Percentiles rank a stretch among this genome's conserved stretches.
Evolutionary conservation across 2,113 vertebrate genomes (phyloP).

Genomic region (Heliornis fulica): DNA sequence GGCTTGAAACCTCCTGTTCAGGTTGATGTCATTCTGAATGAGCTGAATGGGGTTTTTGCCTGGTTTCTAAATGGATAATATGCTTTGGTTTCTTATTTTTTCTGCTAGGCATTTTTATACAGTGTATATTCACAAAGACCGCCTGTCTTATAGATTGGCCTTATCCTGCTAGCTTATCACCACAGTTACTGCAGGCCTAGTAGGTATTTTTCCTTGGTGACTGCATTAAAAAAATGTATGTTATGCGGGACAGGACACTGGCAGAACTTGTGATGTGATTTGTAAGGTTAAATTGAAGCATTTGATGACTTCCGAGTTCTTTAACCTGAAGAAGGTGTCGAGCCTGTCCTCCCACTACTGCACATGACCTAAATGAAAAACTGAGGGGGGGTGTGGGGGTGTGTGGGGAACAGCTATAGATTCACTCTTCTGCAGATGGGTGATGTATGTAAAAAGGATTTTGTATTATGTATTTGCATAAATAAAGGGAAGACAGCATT

Average conservation of each 20-base stretch:
- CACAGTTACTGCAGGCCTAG: background rate
- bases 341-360: background rate
- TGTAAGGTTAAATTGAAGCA: background rate
- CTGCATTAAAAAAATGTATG: background rate
- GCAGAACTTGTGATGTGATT: background rate
- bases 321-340: conserved; percentile 35
- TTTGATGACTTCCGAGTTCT: conserved; percentile 26
- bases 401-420: background rate
- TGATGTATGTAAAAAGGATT: background rate
- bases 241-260: background rate
- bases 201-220: background rate
- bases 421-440: background rate
- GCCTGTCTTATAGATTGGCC: background rate
- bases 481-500: conserved; percentile 26
- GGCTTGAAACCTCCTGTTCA: conserved; percentile 30
- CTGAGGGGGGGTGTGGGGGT: too few relatives aligned
- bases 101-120: background rate
- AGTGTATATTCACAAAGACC: background rate
- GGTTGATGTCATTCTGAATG: background rate
- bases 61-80: background rate
- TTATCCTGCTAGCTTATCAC: background rate
- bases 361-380: conserved; percentile 6
- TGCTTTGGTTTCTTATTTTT: background rate
- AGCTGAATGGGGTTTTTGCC: background rate
- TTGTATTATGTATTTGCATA: conserved; percentile 29